These are phyloP conservation scores for Deroptyus accipitrinus DNA, from an alignment of 2,113 vertebrate genomes.

Conservation along the genomic window DNA sequence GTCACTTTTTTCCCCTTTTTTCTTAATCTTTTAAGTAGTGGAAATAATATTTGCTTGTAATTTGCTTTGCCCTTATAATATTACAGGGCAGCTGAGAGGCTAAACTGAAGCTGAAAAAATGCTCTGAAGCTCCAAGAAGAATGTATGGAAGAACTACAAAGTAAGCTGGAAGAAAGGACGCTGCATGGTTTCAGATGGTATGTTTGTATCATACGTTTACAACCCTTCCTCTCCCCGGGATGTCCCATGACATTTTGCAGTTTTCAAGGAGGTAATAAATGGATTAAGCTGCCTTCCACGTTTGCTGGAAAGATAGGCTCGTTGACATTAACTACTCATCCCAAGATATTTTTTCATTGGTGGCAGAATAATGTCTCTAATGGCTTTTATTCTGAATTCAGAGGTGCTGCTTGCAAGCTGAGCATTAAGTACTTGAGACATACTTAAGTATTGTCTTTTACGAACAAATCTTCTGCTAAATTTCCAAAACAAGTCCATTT, in stretches of 20 bases:
- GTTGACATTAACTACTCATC: neutral
- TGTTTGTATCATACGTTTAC: neutral
- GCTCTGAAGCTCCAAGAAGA: neutral
- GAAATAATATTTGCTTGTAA: slow-evolving; percentile 40
- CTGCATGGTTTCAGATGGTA: neutral
- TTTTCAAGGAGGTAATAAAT: slow-evolving; percentile 26
- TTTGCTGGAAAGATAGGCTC: slow-evolving; percentile 15
- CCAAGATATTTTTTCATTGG: neutral
- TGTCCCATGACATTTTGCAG: neutral
- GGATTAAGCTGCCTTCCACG: slow-evolving; percentile 14
- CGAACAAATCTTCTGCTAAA: neutral
- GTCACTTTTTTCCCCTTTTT: neutral
- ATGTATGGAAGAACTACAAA: neutral
- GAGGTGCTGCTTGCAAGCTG: neutral
- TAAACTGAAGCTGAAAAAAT: neutral
- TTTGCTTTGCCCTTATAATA: neutral
- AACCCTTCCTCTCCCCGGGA: neutral
- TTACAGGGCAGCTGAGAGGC: neutral
- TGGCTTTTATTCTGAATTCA: neutral
- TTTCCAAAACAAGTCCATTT: neutral
- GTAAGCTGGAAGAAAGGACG: neutral
- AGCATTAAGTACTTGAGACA: neutral
- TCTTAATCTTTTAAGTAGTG: slow-evolving; percentile 43
- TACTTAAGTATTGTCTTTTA: neutral
- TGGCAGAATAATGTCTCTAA: neutral